Conservation (phyloP, 2,797 vertebrate species). For the Scomberomorus guttatus region DNA sequence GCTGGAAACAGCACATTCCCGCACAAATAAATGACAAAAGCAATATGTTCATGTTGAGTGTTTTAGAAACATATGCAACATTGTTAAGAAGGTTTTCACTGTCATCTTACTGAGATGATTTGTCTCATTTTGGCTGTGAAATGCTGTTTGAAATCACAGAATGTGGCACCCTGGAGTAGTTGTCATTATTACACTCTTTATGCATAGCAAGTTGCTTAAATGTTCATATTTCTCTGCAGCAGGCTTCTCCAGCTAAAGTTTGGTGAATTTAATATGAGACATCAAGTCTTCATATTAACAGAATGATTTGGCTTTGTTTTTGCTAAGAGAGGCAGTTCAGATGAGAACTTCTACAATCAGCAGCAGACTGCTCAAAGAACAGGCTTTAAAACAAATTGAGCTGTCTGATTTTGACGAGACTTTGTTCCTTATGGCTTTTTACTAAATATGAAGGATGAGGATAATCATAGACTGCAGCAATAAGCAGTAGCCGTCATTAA, state of each 20-base stretch:
- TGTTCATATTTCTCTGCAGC: conserved; percentile 54
- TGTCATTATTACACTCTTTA: conserved; percentile 66
- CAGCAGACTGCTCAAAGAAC: conserved; percentile 9
- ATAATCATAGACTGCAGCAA: background rate
- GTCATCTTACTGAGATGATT: conserved; percentile 50
- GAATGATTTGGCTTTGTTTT: conserved; percentile 37
- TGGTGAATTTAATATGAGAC: conserved; percentile 53
- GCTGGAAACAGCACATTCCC: conserved; percentile 4
- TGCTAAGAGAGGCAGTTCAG: conserved; percentile 12
- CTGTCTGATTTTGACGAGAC: conserved; percentile 1
- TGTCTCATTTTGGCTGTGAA: conserved; percentile 60
- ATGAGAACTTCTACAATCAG: conserved; percentile 8
- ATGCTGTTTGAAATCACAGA: conserved; percentile 65
- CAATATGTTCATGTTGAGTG: conserved; percentile 18
- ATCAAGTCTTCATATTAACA: conserved; percentile 29
- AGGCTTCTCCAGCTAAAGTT: conserved; percentile 23
- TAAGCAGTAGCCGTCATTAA: background rate
- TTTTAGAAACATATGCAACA: conserved; percentile 45
- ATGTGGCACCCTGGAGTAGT: conserved; percentile 50
- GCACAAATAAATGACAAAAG: conserved; percentile 45
- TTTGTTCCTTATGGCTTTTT: background rate
- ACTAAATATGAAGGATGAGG: background rate
- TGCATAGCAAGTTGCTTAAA: conserved; percentile 57
- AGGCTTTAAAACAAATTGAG: background rate
- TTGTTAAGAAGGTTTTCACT: conserved; percentile 37